Conservation (phyloP, 1,140 invertebrate genomes). For the Fragariocoptes setiger region DNA sequence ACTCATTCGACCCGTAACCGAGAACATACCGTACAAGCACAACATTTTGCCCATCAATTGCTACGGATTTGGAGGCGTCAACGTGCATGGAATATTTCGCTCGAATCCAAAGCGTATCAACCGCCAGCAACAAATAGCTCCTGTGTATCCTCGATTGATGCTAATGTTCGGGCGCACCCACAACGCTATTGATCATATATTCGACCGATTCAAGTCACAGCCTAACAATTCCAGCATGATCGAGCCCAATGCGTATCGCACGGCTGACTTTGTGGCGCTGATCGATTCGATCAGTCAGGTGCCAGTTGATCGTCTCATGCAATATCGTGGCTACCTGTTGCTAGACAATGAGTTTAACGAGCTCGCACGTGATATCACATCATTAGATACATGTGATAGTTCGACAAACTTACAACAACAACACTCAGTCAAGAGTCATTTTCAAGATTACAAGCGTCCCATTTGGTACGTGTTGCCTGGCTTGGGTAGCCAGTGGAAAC, state of each 20-base stretch:
- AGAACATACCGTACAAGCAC: constrained; percentile 7
- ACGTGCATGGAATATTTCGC: constrained; percentile 57
- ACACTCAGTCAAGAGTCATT: no score
- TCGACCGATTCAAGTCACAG: no score
- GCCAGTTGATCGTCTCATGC: background rate
- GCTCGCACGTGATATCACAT: background rate
- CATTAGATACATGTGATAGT: no score
- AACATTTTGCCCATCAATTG: constrained; percentile 51
- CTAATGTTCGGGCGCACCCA: constrained; percentile 50
- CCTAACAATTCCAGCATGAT: no score
- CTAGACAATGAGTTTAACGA: constrained; percentile 1
- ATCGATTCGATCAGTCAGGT: background rate
- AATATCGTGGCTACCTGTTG: constrained; percentile 5
- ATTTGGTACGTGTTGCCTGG: constrained; percentile 19
- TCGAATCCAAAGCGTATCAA: constrained; percentile 28
- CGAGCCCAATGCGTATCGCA: no score
- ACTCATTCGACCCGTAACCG: constrained; percentile 28
- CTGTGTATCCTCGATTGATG: constrained; percentile 29
- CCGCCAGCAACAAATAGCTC: constrained; percentile 8
- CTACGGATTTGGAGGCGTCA: constrained; percentile 89
- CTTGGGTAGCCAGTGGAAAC: constrained; percentile 85
- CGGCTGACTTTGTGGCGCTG: background rate
- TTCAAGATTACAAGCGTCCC: no score
- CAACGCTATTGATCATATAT: constrained; percentile 32
- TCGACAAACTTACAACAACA: no score